These are phyloP conservation scores for Etheostoma nigrum DNA, from an alignment of 2,797 vertebrate species.

Conservation along the genomic window DNA sequence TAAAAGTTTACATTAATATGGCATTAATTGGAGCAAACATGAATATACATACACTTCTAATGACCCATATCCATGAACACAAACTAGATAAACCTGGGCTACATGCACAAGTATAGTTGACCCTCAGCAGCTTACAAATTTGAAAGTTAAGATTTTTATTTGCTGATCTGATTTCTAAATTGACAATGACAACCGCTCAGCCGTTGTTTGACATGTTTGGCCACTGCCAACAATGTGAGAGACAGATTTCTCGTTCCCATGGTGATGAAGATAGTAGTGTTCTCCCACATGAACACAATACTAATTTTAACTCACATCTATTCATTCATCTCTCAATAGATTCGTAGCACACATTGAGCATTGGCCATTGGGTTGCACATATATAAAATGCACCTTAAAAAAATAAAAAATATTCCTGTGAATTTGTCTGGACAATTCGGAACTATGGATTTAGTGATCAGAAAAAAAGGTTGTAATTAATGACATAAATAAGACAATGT, in stretches of 20 bases:
- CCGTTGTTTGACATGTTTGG: slow-evolving; percentile 10
- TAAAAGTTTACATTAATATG: background rate
- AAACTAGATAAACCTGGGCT: background rate
- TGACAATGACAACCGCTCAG: background rate
- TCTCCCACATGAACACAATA: slow-evolving; percentile 32
- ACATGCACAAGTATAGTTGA: too few relatives aligned
- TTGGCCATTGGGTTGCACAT: background rate
- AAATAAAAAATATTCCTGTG: background rate
- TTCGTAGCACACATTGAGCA: background rate
- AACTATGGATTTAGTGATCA: background rate
- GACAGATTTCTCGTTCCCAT: slow-evolving; percentile 66
- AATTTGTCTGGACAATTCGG: background rate
- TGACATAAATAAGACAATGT: background rate
- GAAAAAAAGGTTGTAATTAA: background rate
- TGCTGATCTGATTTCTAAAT: background rate
- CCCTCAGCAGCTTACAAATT: background rate
- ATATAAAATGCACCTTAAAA: background rate
- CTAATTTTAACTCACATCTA: slow-evolving; percentile 45
- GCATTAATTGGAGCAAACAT: background rate
- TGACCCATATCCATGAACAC: slow-evolving; percentile 2
- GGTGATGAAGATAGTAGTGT: slow-evolving; percentile 44
- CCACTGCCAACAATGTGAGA: slow-evolving; percentile 22
- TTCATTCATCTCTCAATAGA: slow-evolving; percentile 11
- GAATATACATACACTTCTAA: background rate
- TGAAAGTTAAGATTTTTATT: background rate